A percentile compares a stretch with the other conserved stretches of the same genome.
These are phyloP conservation scores for Steinernema feltiae DNA, from an alignment of 1,140 invertebrate species.

Conservation along the genomic window DNA sequence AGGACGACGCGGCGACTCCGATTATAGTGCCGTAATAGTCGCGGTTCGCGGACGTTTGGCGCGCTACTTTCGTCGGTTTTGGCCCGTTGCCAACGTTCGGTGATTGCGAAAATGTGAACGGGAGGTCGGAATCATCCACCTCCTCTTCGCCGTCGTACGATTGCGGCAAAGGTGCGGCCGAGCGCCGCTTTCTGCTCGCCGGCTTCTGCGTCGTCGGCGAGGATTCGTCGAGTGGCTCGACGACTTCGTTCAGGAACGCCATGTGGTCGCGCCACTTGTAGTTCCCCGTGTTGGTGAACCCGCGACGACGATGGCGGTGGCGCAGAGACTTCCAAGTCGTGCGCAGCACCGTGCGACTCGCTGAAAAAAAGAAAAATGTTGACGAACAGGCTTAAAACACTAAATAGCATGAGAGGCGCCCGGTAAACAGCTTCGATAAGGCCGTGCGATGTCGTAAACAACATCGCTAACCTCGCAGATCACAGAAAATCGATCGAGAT, in stretches of 20 bases:
- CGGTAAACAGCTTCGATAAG: no score
- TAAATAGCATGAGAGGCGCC: no score
- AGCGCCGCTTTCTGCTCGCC: neutral
- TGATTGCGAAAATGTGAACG: neutral
- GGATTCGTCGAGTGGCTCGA: neutral
- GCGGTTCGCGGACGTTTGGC: neutral
- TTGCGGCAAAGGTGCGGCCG: neutral
- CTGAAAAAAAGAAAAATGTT: neutral
- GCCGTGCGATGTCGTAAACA: neutral
- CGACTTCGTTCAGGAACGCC: conserved; percentile 5
- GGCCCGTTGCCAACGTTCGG: neutral
- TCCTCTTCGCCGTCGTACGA: neutral
- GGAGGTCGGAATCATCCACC: neutral
- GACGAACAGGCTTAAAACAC: no score
- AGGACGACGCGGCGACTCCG: no score
- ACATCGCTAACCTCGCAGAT: neutral
- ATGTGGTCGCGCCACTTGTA: neutral
- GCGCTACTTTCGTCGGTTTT: neutral
- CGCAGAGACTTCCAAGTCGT: conserved; percentile 1
- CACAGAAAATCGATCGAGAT: neutral
- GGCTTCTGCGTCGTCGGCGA: neutral
- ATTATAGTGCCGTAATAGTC: neutral
- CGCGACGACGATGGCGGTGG: neutral
- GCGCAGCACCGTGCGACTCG: neutral
- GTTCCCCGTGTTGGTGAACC: conserved; percentile 2